phyloP scores from a whole-genome alignment of 2,113 vertebrate species.

The cat (Felis catus) region F.catus_Fca126_mat1.0 CM031418.1:87190501-87191000 shows the following conservation, averaged over 20 bases:
- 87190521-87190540: background rate
- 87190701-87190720: background rate
- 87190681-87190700: background rate
- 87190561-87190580: rapidly evolving
- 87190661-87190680: background rate
- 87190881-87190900: background rate
- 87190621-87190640: rapidly evolving
- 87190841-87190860: background rate
- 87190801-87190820: background rate
- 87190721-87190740: background rate
- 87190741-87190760: background rate
- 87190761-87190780: background rate
- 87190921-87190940: background rate
- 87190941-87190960: background rate
- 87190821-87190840: background rate
- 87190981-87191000: background rate
- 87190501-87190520: background rate
- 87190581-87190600: rapidly evolving
- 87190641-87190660: background rate
- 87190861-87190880: background rate
- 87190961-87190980: background rate
- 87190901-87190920: background rate
- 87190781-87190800: background rate
- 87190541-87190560: background rate
- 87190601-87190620: background rate